Evolutionary conservation across 2,888 invertebrate species (phyloP), one percentile per base, ranked within the genome.

Genomic region (Harpalus rufipes): DNA sequence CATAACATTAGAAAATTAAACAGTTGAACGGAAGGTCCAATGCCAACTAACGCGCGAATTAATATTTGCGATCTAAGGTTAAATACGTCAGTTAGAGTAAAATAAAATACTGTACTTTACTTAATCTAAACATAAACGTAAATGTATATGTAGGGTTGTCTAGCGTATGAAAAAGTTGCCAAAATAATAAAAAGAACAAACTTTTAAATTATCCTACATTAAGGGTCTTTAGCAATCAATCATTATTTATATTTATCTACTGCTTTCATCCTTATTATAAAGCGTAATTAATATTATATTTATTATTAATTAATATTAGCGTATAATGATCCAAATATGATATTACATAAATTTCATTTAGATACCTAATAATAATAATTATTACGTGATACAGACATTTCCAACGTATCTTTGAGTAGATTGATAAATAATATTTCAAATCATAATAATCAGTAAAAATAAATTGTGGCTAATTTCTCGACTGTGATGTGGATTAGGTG

Each of bases 11-110:
- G 72, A 44, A 74, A 44, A 25, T 7, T 39, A 39, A 72, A 74
- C 72, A 74, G 72, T 74, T 74, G 72, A 74, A 74, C 72, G 72
- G 72, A 44, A 74, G 72, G 72, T 74, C 72, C 72, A 74, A 74
- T 41, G 44, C 18, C 72, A 74, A 74, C 72, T 74, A 44, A 74
- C 18, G 44, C 44, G 72, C 72, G 72, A 74, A 74, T 44, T 74
- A 14, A 41, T 25, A 72, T 74, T 74, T 74, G 72, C 72, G 41
- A 25, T 18, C 18, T 74, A 44, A 74, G n/a, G 12, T 74, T 74
- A 74, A 74, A 14, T 72, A 32, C n/a, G n/a, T 63, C 21, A 25
- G 63, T 63, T 65, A 72, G 68, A 72, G 44, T 51, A 12, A 12
- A 51, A 51, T 51, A 51, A 32, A 32, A 32, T 32, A 32, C 25